Percentiles rank a stretch among this genome's conserved stretches.
Evolutionary conservation across 1,140 invertebrate species (phyloP).

Genomic region (Achroia grisella): DNA sequence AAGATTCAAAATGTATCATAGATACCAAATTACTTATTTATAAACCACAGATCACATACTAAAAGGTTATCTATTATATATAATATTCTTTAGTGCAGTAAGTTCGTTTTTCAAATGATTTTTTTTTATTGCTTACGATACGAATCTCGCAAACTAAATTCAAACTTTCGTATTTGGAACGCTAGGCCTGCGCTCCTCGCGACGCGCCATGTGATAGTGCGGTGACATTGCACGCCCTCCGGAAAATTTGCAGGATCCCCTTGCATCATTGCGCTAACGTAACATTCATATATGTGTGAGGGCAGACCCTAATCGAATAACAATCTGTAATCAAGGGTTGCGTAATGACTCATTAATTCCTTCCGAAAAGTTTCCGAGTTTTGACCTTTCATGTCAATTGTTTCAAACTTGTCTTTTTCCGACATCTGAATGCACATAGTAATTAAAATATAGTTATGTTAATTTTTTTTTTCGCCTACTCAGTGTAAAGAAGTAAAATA

Average conservation of each 20-base stretch:
- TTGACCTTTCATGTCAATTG: slow-evolving; percentile 17
- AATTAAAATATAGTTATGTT: too few relatives aligned
- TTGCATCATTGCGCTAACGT: slow-evolving; percentile 25
- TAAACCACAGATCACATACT: too few relatives aligned
- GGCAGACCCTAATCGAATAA: slow-evolving; percentile 41
- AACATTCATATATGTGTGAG: slow-evolving; percentile 29
- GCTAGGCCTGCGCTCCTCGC: slow-evolving; percentile 57
- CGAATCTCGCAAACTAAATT: slow-evolving; percentile 10
- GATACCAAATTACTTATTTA: too few relatives aligned
- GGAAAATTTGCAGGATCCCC: slow-evolving; percentile 52
- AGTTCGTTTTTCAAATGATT: neutral
- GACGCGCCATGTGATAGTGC: slow-evolving; percentile 57
- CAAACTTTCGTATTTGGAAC: slow-evolving; percentile 25
- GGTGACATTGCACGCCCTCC: slow-evolving; percentile 46
- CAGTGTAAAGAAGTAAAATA: too few relatives aligned
- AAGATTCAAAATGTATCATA: too few relatives aligned
- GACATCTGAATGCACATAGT: too few relatives aligned
- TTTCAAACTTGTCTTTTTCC: too few relatives aligned
- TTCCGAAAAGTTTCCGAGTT: slow-evolving; percentile 26
- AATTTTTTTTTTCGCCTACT: too few relatives aligned
- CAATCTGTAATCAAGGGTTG: slow-evolving; percentile 37
- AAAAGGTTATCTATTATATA: too few relatives aligned
- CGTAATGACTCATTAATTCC: slow-evolving; percentile 64
- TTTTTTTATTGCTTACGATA: slow-evolving; percentile 1
- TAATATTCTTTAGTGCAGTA: too few relatives aligned